Evolutionary conservation across 1,140 invertebrate species (phyloP).

Genomic region (Euschistus heros): DNA sequence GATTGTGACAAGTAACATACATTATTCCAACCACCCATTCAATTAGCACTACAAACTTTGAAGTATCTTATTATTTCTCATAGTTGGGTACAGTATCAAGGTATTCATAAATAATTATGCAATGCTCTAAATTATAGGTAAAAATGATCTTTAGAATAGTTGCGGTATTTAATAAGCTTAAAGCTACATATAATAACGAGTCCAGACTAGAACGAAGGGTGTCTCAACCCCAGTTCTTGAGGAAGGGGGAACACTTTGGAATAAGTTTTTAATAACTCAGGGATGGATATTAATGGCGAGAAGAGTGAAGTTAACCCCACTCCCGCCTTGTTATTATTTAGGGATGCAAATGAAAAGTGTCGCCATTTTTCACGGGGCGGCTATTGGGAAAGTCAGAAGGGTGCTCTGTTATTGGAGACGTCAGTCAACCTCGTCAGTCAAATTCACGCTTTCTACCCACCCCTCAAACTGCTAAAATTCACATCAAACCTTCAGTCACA

Average conservation of each 20-base stretch:
- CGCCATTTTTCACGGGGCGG: conserved; percentile 12
- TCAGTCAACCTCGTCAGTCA: conserved; percentile 11
- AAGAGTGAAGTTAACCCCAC: conserved; percentile 5
- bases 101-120: no score
- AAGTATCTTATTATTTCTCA: no score
- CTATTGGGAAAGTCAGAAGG: neutral
- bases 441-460: neutral
- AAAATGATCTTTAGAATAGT: no score
- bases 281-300: conserved; percentile 15
- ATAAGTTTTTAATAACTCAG: conserved; percentile 16
- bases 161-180: no score
- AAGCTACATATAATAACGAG: no score
- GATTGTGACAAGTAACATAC: no score
- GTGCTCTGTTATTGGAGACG: conserved; percentile 12
- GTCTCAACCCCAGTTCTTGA: neutral
- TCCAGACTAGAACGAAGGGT: neutral
- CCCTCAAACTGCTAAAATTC: neutral
- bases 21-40: no score
- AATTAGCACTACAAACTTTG: no score
- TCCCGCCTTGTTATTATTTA: conserved; percentile 15
- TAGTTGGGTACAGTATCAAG: no score
- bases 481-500: neutral
- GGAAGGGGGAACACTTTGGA: conserved; percentile 8
- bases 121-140: no score
- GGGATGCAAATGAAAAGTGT: conserved; percentile 16